Evolutionary conservation across 2,113 vertebrate species (phyloP), one percentile per base, ranked within the genome.

Genomic region (Nesogale talazaci): DNA sequence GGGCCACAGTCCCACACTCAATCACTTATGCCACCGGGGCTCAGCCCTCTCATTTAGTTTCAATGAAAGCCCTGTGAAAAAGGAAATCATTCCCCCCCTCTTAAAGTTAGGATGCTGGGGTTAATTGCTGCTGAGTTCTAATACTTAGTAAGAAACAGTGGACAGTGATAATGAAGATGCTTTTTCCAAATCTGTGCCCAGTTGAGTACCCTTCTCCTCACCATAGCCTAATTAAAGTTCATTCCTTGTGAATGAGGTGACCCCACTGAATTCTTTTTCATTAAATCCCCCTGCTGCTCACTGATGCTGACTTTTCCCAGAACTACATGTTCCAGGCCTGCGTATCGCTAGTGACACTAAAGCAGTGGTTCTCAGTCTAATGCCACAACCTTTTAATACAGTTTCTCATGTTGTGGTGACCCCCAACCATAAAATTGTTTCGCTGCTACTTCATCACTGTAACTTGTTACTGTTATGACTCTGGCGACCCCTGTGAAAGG

Each of bases 21-120:
- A n/a, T n/a, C n/a, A n/a, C n/a, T n/a, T n/a, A n/a, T n/a, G n/a
- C n/a, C n/a, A n/a, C n/a, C n/a, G n/a, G n/a, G n/a, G n/a, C n/a
- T n/a, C n/a, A n/a, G n/a, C n/a, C n/a, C n/a, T 84, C 46, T 31
- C 69, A 29, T 81, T 83, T 82, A 82, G 19, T 87, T 19, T 90
- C 90, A 31, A 59, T 22, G 65, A 9, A 42, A 78, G 56, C 56
- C 36, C 52, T 70, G 57, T 65, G 67, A 84, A 89, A 89, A 25
- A 83, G 46, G 46, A 12, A 65, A 74, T 25, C 34, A 67, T 74
- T 90, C 10, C 9, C 46, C 59, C 59, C 14, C 59, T 72, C 20
- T 88, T 27, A 9, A 38, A 65, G 38, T 63, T 82, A 83, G 15
- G 36, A 17, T 69, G 38, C 22, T 77, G 52, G 36, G 17, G 59